These are phyloP conservation scores for Xiphorhynchus elegans DNA, from an alignment of 2,113 vertebrate genomes.

Conservation along the genomic window DNA sequence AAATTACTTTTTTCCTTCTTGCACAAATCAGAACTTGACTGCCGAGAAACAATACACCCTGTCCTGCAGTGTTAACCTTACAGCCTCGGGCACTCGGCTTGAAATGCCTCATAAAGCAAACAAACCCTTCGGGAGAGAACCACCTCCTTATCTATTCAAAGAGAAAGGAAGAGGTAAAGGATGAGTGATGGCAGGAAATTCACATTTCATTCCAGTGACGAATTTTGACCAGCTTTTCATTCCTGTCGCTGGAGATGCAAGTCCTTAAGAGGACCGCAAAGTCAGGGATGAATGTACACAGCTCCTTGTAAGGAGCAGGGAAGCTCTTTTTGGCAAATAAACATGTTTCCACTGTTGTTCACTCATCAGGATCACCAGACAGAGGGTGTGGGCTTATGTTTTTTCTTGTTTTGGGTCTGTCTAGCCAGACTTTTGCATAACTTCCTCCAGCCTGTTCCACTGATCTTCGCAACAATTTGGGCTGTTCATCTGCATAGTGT, in stretches of 20 bases:
- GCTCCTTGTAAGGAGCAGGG: conserved; percentile 12
- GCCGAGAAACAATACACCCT: background rate
- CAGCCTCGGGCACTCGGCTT: background rate
- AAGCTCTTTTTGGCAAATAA: conserved; percentile 3
- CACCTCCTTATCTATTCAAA: conserved; percentile 4
- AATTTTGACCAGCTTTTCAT: conserved; percentile 5
- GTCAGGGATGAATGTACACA: background rate
- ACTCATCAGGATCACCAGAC: background rate
- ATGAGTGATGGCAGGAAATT: conserved; percentile 19
- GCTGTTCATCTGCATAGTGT: background rate
- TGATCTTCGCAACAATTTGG: background rate
- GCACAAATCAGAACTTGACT: conserved; percentile 32
- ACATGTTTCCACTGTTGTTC: background rate
- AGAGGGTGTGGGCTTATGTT: background rate
- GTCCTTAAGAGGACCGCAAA: background rate
- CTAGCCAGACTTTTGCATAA: conserved; percentile 12
- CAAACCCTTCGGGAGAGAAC: background rate
- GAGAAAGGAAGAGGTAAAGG: conserved; percentile 12
- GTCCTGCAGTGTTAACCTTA: background rate
- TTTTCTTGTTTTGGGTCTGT: background rate
- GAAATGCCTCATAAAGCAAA: conserved; percentile 26
- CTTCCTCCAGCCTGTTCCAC: background rate
- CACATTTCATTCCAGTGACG: conserved; percentile 12
- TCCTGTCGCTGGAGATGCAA: background rate
- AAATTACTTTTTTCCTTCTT: background rate